These are phyloP conservation scores for Bombus haemorrhoidalis DNA, from an alignment of 1,140 invertebrate genomes.

Conservation along the genomic window DNA sequence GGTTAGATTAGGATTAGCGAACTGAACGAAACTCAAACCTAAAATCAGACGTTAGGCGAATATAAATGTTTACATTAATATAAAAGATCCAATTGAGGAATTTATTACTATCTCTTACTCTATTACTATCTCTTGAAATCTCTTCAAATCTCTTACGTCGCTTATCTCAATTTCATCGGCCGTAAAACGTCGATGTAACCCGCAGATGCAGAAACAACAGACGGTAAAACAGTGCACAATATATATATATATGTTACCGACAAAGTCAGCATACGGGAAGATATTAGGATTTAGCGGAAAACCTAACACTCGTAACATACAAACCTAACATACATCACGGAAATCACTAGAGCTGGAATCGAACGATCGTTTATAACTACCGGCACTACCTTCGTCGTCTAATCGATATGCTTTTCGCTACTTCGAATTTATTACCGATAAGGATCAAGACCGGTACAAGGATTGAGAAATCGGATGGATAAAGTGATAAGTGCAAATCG, in stretches of 20 bases:
- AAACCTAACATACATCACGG: neutral
- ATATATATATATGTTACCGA: neutral
- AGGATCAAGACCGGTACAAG: too few species aligned
- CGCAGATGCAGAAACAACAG: neutral
- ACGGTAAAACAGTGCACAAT: neutral
- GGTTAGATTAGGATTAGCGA: too few species aligned
- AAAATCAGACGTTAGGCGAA: too few species aligned
- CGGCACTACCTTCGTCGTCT: neutral
- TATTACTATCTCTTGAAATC: too few species aligned
- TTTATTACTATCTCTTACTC: too few species aligned
- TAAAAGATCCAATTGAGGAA: too few species aligned
- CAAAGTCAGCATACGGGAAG: too few species aligned
- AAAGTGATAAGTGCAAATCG: neutral
- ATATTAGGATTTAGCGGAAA: too few species aligned
- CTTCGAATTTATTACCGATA: neutral
- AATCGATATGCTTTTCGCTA: neutral
- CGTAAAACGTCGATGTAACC: neutral
- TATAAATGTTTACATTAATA: too few species aligned
- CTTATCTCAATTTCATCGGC: neutral
- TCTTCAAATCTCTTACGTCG: too few species aligned
- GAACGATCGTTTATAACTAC: conserved; percentile 1
- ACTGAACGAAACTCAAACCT: too few species aligned
- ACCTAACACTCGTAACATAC: neutral
- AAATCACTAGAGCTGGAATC: neutral
- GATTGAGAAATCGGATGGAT: neutral